A percentile compares a stretch with the other conserved stretches of the same genome.
Conservation (phyloP, 2,888 invertebrate species). For the Mythimna lalbum region DNA sequence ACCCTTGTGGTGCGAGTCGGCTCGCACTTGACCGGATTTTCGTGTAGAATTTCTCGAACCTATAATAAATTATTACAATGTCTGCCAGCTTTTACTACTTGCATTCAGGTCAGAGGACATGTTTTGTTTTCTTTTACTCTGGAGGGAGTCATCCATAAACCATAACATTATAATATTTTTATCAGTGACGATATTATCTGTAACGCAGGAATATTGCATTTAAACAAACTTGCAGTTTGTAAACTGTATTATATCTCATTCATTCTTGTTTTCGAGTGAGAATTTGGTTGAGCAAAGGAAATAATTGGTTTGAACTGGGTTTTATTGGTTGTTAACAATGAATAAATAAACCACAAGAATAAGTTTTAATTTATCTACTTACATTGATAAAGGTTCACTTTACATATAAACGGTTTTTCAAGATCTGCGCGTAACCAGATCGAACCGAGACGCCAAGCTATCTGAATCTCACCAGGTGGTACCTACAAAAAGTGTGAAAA, state of each 20-base stretch:
- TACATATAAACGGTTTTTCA: neutral
- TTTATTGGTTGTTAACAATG: neutral
- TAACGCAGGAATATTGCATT: conserved; percentile 8
- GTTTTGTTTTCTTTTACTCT: conserved; percentile 32
- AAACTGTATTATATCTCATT: neutral
- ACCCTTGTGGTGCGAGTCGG: too few species aligned
- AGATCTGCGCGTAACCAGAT: neutral
- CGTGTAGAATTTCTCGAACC: too few species aligned
- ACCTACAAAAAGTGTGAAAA: neutral
- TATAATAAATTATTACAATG: neutral
- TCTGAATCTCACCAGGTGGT: neutral
- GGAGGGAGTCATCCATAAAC: conserved; percentile 10
- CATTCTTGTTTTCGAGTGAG: neutral
- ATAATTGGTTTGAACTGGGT: neutral
- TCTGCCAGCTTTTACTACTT: conserved; percentile 26
- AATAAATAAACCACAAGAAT: conserved; percentile 6
- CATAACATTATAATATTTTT: conserved; percentile 41
- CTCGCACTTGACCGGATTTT: neutral
- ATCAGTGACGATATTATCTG: conserved; percentile 27
- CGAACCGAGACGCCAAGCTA: neutral
- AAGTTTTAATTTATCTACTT: neutral
- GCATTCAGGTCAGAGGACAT: conserved; percentile 29
- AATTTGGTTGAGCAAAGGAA: neutral
- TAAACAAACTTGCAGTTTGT: conserved; percentile 2
- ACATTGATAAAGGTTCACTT: conserved; percentile 1